These are phyloP conservation scores for Telmatochromis sp. DNA, from an alignment of 2,113 vertebrate species.

Conservation along the genomic window DNA sequence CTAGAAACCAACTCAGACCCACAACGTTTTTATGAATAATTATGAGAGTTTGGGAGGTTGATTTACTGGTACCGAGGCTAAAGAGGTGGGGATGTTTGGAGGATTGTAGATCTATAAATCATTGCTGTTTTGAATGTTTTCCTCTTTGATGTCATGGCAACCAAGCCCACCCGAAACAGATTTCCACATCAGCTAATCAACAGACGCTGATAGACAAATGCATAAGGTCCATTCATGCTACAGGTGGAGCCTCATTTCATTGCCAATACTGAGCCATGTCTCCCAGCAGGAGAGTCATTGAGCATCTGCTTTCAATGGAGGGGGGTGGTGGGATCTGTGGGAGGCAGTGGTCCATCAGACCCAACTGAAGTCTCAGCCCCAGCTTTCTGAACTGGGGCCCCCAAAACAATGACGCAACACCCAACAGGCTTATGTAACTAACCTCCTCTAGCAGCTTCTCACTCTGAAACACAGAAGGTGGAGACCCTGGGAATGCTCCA, in stretches of 20 bases:
- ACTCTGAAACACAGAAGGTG: not conserved
- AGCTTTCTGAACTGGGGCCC: not conserved
- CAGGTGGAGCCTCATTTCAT: slow-evolving; percentile 16
- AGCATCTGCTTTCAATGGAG: slow-evolving; percentile 55
- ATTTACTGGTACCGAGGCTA: not conserved
- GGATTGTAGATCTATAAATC: slow-evolving; percentile 25
- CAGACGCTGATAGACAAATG: not conserved
- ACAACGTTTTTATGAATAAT: not conserved
- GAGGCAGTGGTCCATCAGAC: not conserved
- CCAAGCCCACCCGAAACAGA: slow-evolving; percentile 23
- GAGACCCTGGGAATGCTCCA: slow-evolving; percentile 11
- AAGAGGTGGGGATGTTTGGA: slow-evolving; percentile 17
- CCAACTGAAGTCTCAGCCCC: not conserved
- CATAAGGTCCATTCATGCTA: not conserved
- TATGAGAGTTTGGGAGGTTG: not conserved
- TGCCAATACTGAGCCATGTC: not conserved
- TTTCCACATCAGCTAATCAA: not conserved
- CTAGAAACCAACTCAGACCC: not conserved
- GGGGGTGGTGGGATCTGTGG: not conserved
- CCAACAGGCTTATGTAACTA: slow-evolving; percentile 47
- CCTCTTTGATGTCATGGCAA: slow-evolving; percentile 25
- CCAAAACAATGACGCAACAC: slow-evolving; percentile 51
- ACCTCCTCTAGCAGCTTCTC: slow-evolving; percentile 12
- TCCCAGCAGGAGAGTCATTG: not conserved
- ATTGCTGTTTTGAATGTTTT: slow-evolving; percentile 20